Percentiles rank a stretch among this genome's conserved stretches.
phyloP scores from a whole-genome alignment of 2,888 invertebrate species.

The Eupithecia dodoneata region DNA sequence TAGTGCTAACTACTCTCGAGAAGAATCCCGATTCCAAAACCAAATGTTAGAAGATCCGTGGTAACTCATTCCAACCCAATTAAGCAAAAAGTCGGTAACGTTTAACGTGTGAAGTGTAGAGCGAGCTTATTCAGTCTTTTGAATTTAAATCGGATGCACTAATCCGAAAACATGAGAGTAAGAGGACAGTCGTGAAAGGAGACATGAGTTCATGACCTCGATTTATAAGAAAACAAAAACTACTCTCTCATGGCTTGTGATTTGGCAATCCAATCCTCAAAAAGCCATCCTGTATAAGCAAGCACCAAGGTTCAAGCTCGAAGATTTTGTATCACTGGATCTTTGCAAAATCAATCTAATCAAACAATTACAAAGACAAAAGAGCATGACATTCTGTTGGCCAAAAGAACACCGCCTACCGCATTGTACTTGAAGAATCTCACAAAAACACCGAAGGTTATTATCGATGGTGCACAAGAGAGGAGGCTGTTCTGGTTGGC shows the following conservation, averaged over 20 bases:
- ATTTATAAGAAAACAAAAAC: too few relatives aligned
- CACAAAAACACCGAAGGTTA: not conserved
- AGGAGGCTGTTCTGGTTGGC: not conserved
- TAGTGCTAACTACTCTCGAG: not conserved
- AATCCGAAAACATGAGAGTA: too few relatives aligned
- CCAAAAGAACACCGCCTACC: not conserved
- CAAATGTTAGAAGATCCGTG: not conserved
- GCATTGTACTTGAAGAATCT: not conserved
- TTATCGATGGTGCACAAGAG: slow-evolving; percentile 6
- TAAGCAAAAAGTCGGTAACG: not conserved
- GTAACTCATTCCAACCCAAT: not conserved
- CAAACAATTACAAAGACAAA: not conserved
- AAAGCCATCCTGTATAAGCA: not conserved
- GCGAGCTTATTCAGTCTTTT: too few relatives aligned
- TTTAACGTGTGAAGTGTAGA: too few relatives aligned
- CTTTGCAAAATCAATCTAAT: not conserved
- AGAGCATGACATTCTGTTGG: not conserved
- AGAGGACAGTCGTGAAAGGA: too few relatives aligned
- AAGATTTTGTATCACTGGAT: not conserved
- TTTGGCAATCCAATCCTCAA: too few relatives aligned
- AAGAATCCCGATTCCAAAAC: not conserved
- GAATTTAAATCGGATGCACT: too few relatives aligned
- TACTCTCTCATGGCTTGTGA: too few relatives aligned
- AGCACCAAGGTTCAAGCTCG: not conserved
- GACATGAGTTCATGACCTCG: too few relatives aligned